Evolutionary conservation across 2,888 invertebrate species (phyloP), one percentile per base, ranked within the genome.

Genomic region (Phlogophora meticulosa): DNA sequence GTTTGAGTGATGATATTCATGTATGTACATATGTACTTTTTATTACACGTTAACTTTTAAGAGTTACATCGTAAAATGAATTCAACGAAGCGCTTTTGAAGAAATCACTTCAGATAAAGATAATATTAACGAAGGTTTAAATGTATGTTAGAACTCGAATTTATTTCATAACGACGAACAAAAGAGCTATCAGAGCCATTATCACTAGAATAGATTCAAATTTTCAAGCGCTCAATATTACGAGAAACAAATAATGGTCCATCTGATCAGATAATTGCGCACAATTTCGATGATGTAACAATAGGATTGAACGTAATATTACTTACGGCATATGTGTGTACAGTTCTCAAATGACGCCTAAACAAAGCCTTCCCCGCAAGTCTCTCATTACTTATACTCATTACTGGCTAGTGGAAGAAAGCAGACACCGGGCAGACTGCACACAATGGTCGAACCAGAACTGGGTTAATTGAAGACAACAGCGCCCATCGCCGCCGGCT

Each of bases 381-480:
- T 85, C 87, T 88, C 87, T 86, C 90, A 90, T 90, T 91, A 92
- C 92, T 92, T 92, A 91, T 89, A 90, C 87, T 88, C 89, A 90
- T 91, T 89, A 90, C 86, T 86, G 77, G 82, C 83, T 85, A 87
- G 87, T 90, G 90, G 92, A 94, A 91, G 94, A 94, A 94, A 95
- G 94, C 93, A 95, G 94, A 94, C 94, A 92, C 91, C 90, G 87
- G 76, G 88, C 87, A 95, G 94, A 95, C 94, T 88, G 85, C 81
- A 89, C 86, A 94, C 94, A 94, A 93, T 93, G 91, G 89, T 82
- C 88, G 84, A 80, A 86, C 87, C 85, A 89, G 88, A 94, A 92
- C 89, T 94, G 91, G 94, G 94, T 94, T 94, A 95, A 95, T 94
- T 93, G 92, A 93, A 93, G 93, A 92, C 92, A 91, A 91, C 90